These are phyloP conservation scores for Nesogale talazaci DNA, from an alignment of 2,113 vertebrate species.

Conservation along the genomic window DNA sequence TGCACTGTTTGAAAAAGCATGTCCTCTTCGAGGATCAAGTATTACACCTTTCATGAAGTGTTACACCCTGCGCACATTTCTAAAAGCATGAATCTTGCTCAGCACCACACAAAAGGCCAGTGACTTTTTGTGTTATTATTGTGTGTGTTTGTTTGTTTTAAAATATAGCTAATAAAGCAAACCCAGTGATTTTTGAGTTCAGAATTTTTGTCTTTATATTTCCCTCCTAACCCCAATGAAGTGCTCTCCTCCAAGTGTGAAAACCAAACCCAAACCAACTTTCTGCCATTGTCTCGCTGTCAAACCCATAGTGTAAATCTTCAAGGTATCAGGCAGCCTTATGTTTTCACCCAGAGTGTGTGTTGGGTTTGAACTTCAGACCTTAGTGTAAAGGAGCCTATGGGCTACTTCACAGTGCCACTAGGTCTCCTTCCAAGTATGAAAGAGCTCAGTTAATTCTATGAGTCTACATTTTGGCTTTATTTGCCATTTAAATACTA, in stretches of 20 bases:
- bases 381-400: no score
- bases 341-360: no score
- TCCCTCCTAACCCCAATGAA: background rate
- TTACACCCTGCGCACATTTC: background rate
- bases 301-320: no score
- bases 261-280: no score
- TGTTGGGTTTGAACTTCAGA: no score
- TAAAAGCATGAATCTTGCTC: background rate
- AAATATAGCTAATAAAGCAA: no score
- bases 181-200: background rate
- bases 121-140: background rate
- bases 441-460: background rate
- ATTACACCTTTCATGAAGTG: background rate
- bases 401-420: no score
- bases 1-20: no score
- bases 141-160: background rate
- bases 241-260: background rate
- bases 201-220: background rate
- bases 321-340: no score
- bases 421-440: background rate
- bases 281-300: no score
- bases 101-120: background rate
- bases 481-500: background rate
- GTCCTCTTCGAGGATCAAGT: background rate
- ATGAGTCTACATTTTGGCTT: background rate